Evolutionary conservation across 2,797 vertebrate genomes (phyloP).

Genomic region (Rhinoraja longicauda): DNA sequence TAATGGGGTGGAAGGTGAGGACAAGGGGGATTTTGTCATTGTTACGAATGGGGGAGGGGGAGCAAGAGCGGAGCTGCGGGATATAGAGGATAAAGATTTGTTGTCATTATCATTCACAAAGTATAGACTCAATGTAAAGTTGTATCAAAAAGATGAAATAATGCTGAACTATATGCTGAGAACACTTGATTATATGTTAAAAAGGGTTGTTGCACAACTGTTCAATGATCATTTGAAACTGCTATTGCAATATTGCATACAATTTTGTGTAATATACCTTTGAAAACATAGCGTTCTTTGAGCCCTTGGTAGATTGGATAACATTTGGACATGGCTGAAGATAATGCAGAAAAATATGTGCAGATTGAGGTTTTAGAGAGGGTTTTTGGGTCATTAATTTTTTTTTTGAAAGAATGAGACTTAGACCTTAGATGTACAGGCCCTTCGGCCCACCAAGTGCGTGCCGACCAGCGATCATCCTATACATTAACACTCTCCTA

Average conservation of each 20-base stretch:
- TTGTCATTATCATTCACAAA: not conserved
- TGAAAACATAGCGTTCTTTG: not conserved
- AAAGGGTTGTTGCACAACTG: not conserved
- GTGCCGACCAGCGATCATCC: too few species aligned
- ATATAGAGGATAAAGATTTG: too few species aligned
- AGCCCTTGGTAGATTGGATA: not conserved
- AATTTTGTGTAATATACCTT: not conserved
- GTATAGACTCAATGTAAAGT: not conserved
- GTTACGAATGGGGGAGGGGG: too few species aligned
- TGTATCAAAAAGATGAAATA: not conserved
- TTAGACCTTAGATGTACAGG: too few species aligned
- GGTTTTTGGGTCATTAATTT: too few species aligned
- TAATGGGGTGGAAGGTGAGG: too few species aligned
- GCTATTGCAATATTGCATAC: not conserved
- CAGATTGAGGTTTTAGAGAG: too few species aligned
- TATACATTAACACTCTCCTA: too few species aligned
- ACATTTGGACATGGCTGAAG: not conserved
- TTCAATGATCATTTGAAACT: not conserved
- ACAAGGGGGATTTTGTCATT: too few species aligned
- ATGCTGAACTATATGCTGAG: not conserved
- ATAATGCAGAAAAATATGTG: not conserved
- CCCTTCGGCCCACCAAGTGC: too few species aligned
- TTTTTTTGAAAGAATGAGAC: too few species aligned
- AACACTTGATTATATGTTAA: not conserved
- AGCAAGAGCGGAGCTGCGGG: too few species aligned